These are phyloP conservation scores for Emmelina monodactyla DNA, from an alignment of 2,888 invertebrate species.

Conservation along the genomic window DNA sequence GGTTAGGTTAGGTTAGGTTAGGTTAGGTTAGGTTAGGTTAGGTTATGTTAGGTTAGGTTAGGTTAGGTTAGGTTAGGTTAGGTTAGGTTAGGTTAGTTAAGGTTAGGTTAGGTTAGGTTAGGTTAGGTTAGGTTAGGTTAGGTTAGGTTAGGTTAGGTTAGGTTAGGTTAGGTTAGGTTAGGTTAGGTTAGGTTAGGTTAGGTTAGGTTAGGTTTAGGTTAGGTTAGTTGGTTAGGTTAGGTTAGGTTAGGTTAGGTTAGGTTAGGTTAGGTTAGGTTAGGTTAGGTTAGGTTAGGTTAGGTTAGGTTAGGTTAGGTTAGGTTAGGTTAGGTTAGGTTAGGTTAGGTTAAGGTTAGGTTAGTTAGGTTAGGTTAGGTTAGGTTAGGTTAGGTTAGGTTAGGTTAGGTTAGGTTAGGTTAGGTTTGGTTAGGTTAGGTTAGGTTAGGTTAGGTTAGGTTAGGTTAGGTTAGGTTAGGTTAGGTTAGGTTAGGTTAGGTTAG, in stretches of 20 bases:
- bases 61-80: conserved; percentile 17
- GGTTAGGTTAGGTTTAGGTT: conserved; percentile 12
- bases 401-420: conserved; percentile 13
- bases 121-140: conserved; percentile 13
- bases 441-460: conserved; percentile 20
- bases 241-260: conserved; percentile 12
- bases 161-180: conserved; percentile 13
- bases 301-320: conserved; percentile 14
- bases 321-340: conserved; percentile 12
- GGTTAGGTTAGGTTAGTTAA: conserved; percentile 11
- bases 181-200: conserved; percentile 12
- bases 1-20: conserved; percentile 8
- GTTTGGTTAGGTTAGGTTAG: conserved; percentile 21
- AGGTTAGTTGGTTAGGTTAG: conserved; percentile 12
- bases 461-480: conserved; percentile 21
- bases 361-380: conserved; percentile 14
- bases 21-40: conserved; percentile 8
- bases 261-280: conserved; percentile 9
- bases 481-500: conserved; percentile 21
- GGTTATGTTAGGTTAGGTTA: conserved; percentile 8
- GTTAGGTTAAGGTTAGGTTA: conserved; percentile 11
- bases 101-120: conserved; percentile 5
- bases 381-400: conserved; percentile 13
- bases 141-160: conserved; percentile 15
- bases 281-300: conserved; percentile 14